A percentile compares a stretch with the other conserved stretches of the same genome.
Conservation (phyloP, 2,797 vertebrate genomes). For the Sciurus carolinensis region DNA sequence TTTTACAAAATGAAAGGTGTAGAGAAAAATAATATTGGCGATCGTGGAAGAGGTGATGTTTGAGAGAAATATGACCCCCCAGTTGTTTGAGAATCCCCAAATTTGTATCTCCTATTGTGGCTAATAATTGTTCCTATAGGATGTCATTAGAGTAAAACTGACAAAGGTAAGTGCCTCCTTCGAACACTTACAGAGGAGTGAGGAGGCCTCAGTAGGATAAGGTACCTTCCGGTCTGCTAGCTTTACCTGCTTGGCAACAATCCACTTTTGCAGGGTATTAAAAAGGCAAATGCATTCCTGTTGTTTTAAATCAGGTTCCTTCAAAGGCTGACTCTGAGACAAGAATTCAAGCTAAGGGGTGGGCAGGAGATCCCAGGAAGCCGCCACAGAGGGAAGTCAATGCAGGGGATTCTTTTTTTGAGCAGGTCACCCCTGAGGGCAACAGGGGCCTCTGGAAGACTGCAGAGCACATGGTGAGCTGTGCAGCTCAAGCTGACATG, state of each 20-base stretch:
- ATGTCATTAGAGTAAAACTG: not conserved
- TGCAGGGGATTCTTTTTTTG: not conserved
- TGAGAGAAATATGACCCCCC: not conserved
- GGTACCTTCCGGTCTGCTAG: not conserved
- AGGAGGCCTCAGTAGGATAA: not conserved
- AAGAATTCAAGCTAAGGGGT: not conserved
- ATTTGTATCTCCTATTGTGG: too few relatives aligned
- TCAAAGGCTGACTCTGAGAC: not conserved
- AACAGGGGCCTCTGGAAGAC: not conserved
- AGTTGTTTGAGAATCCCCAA: not conserved
- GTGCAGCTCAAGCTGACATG: not conserved
- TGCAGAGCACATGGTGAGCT: not conserved
- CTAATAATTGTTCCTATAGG: not conserved
- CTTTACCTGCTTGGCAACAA: too few relatives aligned
- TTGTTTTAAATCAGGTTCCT: not conserved
- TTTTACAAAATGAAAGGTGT: too few relatives aligned
- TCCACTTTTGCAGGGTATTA: not conserved
- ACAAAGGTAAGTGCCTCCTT: not conserved
- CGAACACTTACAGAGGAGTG: not conserved
- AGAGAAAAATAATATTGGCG: not conserved
- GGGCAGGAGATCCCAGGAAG: not conserved
- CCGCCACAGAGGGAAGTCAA: not conserved
- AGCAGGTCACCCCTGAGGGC: not conserved
- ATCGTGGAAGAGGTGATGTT: not conserved
- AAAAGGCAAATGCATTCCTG: not conserved